Evolutionary conservation across 2,797 vertebrate species (phyloP), one percentile per base, ranked within the genome.

Genomic region (Limosa lapponica): DNA sequence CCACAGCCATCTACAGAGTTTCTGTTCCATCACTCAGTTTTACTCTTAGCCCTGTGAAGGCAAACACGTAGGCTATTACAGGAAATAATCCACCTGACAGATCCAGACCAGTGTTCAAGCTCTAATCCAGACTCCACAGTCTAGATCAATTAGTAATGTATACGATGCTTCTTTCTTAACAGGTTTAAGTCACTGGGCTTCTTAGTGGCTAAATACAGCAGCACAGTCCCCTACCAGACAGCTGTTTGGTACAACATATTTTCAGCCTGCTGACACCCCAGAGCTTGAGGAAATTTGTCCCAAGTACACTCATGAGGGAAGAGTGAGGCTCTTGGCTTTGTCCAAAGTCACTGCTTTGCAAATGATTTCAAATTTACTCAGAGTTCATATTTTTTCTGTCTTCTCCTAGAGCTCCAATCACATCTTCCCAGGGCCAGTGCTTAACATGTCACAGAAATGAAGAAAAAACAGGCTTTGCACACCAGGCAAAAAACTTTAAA

Each of bases 401-500:
- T 88, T 93, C 55, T 89, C 30, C 34, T n/a, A 73, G 16, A 72
- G 30, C 34, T 67, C 34, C 20, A 48, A 14, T 49, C 72, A 51
- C 34, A 48, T 80, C 39, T 83, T 80, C 44, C 48, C 43, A 39
- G 17, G 17, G 64, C n/a, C 52, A 83, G 27, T 6, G 28, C 66
- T 90, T 87, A 90, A 79, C 62, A 65, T 39, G 55, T 82, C 74
- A 84, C 7, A 81, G 87, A 80, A 90, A 70, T 36, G 52, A 90
- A 92, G 57, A 65, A 74, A 77, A 92, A 85, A 84, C 16, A 67
- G 52, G 62, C 51, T 91, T 73, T 87, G 87, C 86, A 80, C 64
- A 89, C 80, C 66, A 90, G 80, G 82, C 72, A 91, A 88, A 92
- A 91, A 93, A 66, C 46, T 83, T 90, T 69, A 75, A 92, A 96